Conservation (phyloP, 1,140 invertebrate species). For the Dendroctonus ponderosae region DNA sequence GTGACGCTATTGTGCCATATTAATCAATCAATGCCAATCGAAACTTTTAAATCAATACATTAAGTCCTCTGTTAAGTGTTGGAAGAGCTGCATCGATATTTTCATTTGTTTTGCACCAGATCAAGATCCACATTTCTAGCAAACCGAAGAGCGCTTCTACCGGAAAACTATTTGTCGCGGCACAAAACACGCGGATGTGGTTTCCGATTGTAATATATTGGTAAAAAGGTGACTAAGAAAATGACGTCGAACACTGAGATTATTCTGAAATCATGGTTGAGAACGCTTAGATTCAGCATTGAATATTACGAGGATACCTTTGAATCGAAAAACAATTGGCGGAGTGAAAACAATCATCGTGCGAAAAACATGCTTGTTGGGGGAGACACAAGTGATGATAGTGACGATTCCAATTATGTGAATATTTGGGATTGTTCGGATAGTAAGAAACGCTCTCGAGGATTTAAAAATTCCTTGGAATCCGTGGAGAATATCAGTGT, state of each 20-base stretch:
- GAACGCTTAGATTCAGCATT: conserved; percentile 26
- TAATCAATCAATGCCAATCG: background rate
- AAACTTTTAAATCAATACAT: too few relatives aligned
- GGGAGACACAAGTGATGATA: conserved; percentile 16
- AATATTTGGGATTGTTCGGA: conserved; percentile 29
- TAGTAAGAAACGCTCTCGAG: background rate
- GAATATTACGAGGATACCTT: conserved; percentile 36
- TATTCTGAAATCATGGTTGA: conserved; percentile 36
- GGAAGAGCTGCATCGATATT: too few relatives aligned
- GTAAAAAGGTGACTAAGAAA: conserved; percentile 26
- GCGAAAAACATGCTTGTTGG: conserved; percentile 24
- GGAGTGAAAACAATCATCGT: conserved; percentile 14
- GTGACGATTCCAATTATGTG: conserved; percentile 24
- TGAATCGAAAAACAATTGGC: conserved; percentile 12
- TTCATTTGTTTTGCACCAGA: too few relatives aligned
- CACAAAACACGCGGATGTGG: conserved; percentile 4
- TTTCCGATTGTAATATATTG: conserved; percentile 13
- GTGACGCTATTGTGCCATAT: conserved; percentile 9
- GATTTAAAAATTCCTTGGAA: conserved; percentile 19
- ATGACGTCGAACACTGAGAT: conserved; percentile 26
- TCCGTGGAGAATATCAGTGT: conserved; percentile 21
- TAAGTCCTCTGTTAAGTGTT: too few relatives aligned
- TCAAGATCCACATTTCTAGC: background rate
- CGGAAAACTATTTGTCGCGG: background rate
- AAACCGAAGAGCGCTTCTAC: background rate